These are phyloP conservation scores for Luperina testacea DNA, from an alignment of 2,888 invertebrate species.

Conservation along the genomic window DNA sequence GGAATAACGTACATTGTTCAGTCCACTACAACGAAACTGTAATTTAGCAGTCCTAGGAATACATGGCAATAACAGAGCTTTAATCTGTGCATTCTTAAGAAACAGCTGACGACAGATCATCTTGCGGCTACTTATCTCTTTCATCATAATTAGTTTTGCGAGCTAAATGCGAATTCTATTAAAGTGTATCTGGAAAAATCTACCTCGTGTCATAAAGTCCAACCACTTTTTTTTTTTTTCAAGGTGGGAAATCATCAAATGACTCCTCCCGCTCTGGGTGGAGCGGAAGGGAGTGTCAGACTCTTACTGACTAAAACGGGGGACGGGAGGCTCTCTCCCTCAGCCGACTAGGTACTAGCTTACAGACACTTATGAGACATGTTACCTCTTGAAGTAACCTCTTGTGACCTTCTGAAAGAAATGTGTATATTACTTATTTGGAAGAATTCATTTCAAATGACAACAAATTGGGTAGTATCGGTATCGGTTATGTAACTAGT, in stretches of 20 bases:
- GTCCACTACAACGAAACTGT: slow-evolving; percentile 27
- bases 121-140: slow-evolving; percentile 28
- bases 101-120: slow-evolving; percentile 5
- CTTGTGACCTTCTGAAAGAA: neutral
- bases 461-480: neutral
- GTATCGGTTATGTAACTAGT: neutral
- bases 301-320: too few species aligned
- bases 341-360: too few species aligned
- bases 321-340: too few species aligned
- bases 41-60: slow-evolving; percentile 44
- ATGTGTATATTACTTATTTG: neutral
- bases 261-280: too few species aligned
- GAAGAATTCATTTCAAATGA: neutral
- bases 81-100: slow-evolving; percentile 18
- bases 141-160: slow-evolving; percentile 38
- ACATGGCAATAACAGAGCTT: slow-evolving; percentile 10
- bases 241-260: too few species aligned
- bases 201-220: neutral
- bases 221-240: neutral
- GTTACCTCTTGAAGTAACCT: neutral
- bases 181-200: neutral
- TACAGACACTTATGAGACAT: too few species aligned
- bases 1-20: slow-evolving; percentile 37
- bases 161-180: neutral
- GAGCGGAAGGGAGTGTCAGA: too few species aligned